These are phyloP conservation scores for Nemapogon koenigi DNA, from an alignment of 2,888 invertebrate genomes.

Conservation along the genomic window DNA sequence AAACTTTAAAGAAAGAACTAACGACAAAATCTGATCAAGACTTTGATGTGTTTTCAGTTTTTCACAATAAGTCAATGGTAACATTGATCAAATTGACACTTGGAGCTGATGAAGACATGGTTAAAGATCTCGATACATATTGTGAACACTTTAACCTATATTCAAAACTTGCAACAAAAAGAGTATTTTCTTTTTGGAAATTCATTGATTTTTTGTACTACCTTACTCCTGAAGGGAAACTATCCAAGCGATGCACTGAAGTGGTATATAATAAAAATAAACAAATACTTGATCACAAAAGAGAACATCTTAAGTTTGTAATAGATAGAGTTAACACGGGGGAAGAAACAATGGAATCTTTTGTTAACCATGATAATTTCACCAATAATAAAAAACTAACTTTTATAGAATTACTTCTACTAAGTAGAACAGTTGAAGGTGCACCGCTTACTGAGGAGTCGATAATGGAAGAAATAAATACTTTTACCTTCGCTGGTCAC, in stretches of 20 bases:
- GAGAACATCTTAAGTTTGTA: neutral
- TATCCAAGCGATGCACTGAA: neutral
- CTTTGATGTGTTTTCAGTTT: slow-evolving; percentile 1
- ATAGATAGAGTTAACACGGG: neutral
- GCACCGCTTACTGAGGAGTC: neutral
- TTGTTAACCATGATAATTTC: neutral
- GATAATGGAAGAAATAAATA: slow-evolving; percentile 1
- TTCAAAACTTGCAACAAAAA: neutral
- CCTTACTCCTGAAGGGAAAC: neutral
- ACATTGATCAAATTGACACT: no score
- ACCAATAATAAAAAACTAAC: neutral
- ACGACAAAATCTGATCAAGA: neutral
- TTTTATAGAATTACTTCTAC: slow-evolving; percentile 1
- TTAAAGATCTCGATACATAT: neutral
- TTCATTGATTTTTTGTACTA: slow-evolving; percentile 1
- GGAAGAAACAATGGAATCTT: neutral
- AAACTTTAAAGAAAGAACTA: neutral
- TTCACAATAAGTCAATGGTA: slow-evolving; percentile 1
- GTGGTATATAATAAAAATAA: neutral
- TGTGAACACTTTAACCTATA: neutral
- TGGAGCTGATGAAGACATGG: neutral
- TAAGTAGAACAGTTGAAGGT: neutral
- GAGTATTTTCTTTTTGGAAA: slow-evolving; percentile 3
- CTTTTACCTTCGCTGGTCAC: slow-evolving; percentile 1
- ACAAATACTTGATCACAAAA: neutral